Conservation (phyloP, 2,888 invertebrate species). For the Nephrotoma guestfalica region DNA sequence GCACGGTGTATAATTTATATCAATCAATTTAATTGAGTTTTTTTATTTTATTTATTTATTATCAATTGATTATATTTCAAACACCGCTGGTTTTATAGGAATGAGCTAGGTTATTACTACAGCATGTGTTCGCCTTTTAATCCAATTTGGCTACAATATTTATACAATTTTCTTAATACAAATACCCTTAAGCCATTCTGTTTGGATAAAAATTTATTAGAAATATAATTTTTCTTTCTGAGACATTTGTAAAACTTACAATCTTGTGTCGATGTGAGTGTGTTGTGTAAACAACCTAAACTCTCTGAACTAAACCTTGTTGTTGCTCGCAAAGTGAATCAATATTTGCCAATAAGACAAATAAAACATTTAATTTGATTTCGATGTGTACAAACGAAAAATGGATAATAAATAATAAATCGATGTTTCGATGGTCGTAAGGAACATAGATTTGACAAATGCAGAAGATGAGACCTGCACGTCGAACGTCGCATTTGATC, state of each 20-base stretch:
- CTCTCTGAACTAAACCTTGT: background rate
- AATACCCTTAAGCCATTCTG: background rate
- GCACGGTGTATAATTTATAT: background rate
- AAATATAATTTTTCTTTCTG: background rate
- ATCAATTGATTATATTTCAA: background rate
- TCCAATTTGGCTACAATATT: background rate
- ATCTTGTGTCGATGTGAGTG: too few relatives aligned
- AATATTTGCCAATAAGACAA: background rate
- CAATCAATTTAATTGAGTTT: background rate
- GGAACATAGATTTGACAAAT: too few relatives aligned
- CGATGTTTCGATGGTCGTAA: too few relatives aligned
- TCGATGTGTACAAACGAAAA: background rate
- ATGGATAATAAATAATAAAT: too few relatives aligned
- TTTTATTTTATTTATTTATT: background rate
- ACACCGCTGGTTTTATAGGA: background rate
- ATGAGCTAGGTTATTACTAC: background rate
- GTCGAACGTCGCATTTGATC: too few relatives aligned
- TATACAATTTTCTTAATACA: background rate
- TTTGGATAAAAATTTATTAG: background rate
- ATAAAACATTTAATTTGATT: background rate
- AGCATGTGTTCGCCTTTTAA: background rate
- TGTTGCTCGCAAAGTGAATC: background rate
- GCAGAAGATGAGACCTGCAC: too few relatives aligned
- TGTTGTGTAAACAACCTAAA: background rate
- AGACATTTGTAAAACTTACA: background rate